A percentile compares a stretch with the other conserved stretches of the same genome.
Conservation (phyloP, 2,113 vertebrate species). For the Melanostigma gelatinosum region DNA sequence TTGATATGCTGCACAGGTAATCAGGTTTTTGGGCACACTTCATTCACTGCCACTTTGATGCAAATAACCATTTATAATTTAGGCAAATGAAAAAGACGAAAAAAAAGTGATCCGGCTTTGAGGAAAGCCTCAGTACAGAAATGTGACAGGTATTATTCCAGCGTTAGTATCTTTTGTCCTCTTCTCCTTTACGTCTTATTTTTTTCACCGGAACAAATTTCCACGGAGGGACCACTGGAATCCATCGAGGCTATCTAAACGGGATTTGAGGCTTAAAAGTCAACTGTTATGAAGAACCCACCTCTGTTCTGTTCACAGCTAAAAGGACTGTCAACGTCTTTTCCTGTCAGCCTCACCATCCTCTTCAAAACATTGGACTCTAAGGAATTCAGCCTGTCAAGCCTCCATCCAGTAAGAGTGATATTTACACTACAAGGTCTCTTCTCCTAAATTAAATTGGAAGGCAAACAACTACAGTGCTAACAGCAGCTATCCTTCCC, state of each 20-base stretch:
- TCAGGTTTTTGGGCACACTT: conserved; percentile 59
- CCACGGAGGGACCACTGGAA: conserved; percentile 33
- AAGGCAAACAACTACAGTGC: conserved; percentile 47
- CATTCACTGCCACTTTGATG: conserved; percentile 70
- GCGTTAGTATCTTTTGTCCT: conserved; percentile 26
- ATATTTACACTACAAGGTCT: conserved; percentile 20
- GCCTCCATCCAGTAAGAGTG: conserved; percentile 27
- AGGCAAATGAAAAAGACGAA: conserved; percentile 41
- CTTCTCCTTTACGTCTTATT: conserved; percentile 33
- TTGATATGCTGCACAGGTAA: conserved; percentile 62
- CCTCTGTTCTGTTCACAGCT: conserved; percentile 37
- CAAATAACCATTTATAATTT: conserved; percentile 67
- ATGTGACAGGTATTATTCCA: conserved; percentile 39
- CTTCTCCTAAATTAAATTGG: conserved; percentile 51
- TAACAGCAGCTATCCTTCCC: conserved; percentile 19
- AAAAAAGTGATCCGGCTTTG: conserved; percentile 40
- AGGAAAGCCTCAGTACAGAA: background rate
- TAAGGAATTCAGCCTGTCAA: conserved; percentile 41
- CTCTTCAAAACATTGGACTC: conserved; percentile 44
- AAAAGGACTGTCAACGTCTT: conserved; percentile 35
- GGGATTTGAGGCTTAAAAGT: conserved; percentile 62
- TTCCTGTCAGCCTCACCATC: conserved; percentile 12
- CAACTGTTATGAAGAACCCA: conserved; percentile 26
- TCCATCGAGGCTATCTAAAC: conserved; percentile 40
- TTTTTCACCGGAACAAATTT: conserved; percentile 18